Percentiles rank a stretch among this genome's conserved stretches.
phyloP scores from a whole-genome alignment of 35 echinoderm and acorn worm genomes.

The Hemicentrotus pulcherrimus region DNA sequence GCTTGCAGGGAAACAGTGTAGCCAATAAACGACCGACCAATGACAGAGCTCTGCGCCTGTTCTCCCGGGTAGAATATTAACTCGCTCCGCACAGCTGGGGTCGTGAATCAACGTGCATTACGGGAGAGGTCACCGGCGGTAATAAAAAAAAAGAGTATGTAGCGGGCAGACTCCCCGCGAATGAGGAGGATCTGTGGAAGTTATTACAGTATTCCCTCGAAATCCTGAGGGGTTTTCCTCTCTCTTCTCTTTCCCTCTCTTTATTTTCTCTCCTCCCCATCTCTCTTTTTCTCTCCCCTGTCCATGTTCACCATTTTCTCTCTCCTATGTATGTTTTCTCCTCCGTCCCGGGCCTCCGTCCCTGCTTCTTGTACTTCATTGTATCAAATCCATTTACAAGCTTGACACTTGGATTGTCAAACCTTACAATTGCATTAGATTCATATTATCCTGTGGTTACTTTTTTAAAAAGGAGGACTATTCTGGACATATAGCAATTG shows the following conservation, averaged over 20 bases:
- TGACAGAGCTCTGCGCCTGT: constrained; percentile 24
- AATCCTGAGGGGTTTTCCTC: constrained; percentile 11
- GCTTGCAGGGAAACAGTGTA: constrained; percentile 48
- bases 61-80: constrained; percentile 53
- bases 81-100: constrained; percentile 47
- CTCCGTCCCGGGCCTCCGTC: too few relatives aligned
- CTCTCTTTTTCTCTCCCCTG: too few relatives aligned
- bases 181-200: constrained; percentile 35
- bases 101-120: constrained; percentile 30
- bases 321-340: too few relatives aligned
- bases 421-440: too few relatives aligned
- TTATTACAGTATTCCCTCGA: constrained; percentile 31
- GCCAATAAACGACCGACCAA: constrained; percentile 46
- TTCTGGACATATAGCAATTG: too few relatives aligned
- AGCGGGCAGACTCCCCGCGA: constrained; percentile 16
- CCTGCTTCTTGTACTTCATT: too few relatives aligned
- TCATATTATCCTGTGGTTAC: too few relatives aligned
- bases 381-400: too few relatives aligned
- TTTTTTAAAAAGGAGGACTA: too few relatives aligned
- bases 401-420: too few relatives aligned
- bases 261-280: too few relatives aligned
- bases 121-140: constrained; percentile 39
- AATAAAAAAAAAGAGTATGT: constrained; percentile 51
- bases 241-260: background rate
- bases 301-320: too few relatives aligned